These are phyloP conservation scores for Brachypteracias leptosomus DNA, from an alignment of 2,113 vertebrate genomes.

Conservation along the genomic window DNA sequence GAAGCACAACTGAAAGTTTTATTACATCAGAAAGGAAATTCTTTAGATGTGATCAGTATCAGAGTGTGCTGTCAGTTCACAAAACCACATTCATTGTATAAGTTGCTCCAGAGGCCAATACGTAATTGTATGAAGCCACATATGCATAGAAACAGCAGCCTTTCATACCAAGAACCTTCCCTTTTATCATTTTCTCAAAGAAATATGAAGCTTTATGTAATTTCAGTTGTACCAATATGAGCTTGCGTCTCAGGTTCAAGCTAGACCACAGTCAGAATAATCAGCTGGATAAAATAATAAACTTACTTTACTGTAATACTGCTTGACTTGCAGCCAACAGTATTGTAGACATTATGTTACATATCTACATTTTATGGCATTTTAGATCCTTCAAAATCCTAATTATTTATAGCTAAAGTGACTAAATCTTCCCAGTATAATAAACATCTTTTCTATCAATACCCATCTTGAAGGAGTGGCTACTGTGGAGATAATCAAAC, in stretches of 20 bases:
- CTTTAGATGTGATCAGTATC: accelerated
- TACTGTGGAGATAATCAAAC: background rate
- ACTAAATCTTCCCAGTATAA: background rate
- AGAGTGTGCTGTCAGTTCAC: background rate
- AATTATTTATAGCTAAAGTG: background rate
- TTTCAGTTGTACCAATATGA: background rate
- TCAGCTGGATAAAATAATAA: background rate
- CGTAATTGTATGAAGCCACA: background rate
- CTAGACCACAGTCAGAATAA: background rate
- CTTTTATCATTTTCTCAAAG: background rate
- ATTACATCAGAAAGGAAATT: background rate
- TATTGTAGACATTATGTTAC: background rate
- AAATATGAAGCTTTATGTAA: background rate
- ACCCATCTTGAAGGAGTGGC: background rate
- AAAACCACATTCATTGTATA: background rate
- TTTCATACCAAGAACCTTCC: background rate
- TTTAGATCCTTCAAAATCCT: background rate
- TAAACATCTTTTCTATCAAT: background rate
- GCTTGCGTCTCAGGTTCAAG: background rate
- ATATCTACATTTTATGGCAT: background rate
- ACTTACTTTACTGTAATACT: background rate
- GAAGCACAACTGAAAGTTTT: background rate
- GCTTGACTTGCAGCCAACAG: background rate
- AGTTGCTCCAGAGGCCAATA: background rate
- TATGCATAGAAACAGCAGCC: background rate